Evolutionary conservation across 2,797 vertebrate species (phyloP).

Genomic region (Sarcoramphus papa): DNA sequence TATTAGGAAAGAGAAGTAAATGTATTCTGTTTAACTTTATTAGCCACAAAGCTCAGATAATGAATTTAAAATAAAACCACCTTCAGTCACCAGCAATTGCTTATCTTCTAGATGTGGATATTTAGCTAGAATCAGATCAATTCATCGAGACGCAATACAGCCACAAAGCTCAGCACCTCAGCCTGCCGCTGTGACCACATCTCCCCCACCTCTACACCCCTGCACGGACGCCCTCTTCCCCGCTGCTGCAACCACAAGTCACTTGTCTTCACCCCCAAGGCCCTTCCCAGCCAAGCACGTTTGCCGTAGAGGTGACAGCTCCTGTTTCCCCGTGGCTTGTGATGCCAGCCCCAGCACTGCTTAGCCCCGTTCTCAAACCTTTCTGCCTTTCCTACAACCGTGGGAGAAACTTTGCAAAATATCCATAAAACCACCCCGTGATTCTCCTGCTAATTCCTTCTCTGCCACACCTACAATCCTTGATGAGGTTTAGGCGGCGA

Average conservation of each 20-base stretch:
- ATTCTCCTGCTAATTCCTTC: neutral
- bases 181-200: neutral
- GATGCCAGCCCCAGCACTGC: neutral
- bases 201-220: neutral
- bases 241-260: neutral
- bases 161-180: neutral
- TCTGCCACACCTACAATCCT: constrained; percentile 7
- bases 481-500: neutral
- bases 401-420: neutral
- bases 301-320: neutral
- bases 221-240: neutral
- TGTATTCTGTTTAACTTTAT: constrained; percentile 51
- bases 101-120: neutral
- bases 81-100: constrained; percentile 1
- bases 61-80: constrained; percentile 52
- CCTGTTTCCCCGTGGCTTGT: rapidly evolving
- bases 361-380: neutral
- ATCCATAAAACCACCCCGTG: neutral
- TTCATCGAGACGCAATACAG: neutral
- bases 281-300: neutral
- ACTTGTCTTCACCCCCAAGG: neutral
- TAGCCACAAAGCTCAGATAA: constrained; percentile 49
- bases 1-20: constrained; percentile 42
- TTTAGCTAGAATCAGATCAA: constrained; percentile 31
- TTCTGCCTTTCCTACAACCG: neutral